A percentile compares a stretch with the other conserved stretches of the same genome.
phyloP scores from a whole-genome alignment of 2,113 vertebrate genomes.

The Microcebus jonahi region DNA sequence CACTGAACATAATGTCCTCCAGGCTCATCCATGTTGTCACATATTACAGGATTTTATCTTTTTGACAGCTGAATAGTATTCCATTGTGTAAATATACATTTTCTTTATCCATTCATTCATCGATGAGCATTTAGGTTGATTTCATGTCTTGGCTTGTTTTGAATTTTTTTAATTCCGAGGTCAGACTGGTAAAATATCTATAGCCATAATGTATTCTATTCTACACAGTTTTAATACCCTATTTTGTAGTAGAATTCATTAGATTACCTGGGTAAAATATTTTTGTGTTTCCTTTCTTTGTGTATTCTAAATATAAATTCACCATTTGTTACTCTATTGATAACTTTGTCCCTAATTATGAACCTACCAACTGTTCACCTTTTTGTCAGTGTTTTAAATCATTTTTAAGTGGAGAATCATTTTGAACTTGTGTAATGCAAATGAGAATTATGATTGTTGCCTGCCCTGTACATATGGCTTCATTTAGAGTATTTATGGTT shows the following conservation, averaged over 20 bases:
- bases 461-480: constrained; percentile 44
- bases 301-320: constrained; percentile 2
- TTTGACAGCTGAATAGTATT: not conserved
- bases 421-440: constrained; percentile 19
- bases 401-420: not conserved
- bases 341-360: not conserved
- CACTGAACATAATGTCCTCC: not conserved
- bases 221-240: not conserved
- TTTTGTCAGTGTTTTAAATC: not conserved
- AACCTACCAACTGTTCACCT: not conserved
- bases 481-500: constrained; percentile 50
- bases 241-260: not conserved
- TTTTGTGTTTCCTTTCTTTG: not conserved
- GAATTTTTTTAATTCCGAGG: not conserved
- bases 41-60: not conserved
- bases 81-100: not conserved
- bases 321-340: not conserved
- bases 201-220: not conserved
- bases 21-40: not conserved
- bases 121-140: not conserved
- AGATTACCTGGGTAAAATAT: not conserved
- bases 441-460: not conserved
- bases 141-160: not conserved
- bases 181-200: not conserved
- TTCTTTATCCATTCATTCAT: not conserved